phyloP scores from a whole-genome alignment of 1,140 invertebrate species.

The Drosophila mojavensis region DNA sequence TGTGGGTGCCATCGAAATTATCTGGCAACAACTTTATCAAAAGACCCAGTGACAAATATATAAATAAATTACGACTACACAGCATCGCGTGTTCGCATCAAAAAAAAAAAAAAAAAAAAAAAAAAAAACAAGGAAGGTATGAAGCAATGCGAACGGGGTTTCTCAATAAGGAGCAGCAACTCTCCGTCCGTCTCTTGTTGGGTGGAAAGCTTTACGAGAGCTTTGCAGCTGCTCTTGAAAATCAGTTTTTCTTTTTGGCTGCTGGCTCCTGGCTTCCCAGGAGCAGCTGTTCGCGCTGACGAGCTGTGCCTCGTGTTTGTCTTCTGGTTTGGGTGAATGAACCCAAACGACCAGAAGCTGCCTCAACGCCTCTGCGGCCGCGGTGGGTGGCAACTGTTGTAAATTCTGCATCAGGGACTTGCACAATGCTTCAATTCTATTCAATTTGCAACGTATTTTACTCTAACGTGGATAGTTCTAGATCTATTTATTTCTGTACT shows the following conservation, averaged over 20 bases:
- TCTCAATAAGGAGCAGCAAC: neutral
- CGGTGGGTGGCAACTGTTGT: neutral
- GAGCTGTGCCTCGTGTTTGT: neutral
- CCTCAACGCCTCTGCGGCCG: constrained; percentile 21
- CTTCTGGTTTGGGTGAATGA: constrained; percentile 72
- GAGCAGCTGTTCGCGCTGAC: constrained; percentile 64
- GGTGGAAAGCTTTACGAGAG: constrained; percentile 52
- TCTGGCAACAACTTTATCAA: constrained; percentile 78
- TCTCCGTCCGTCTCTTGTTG: constrained; percentile 12
- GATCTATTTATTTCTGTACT: neutral
- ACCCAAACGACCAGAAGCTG: constrained; percentile 38
- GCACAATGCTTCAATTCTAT: neutral
- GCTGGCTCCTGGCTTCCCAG: constrained; percentile 40
- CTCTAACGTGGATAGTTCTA: neutral
- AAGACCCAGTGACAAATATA: constrained; percentile 71
- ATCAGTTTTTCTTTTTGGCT: constrained; percentile 25
- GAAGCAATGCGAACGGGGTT: constrained; percentile 30
- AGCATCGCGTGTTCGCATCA: constrained; percentile 6
- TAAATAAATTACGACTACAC: constrained; percentile 71
- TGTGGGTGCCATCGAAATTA: constrained; percentile 61
- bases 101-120: neutral
- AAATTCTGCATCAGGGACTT: neutral
- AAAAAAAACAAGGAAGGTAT: constrained; percentile 13
- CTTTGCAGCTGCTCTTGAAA: constrained; percentile 63
- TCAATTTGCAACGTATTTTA: neutral